Base-by-base conservation (phyloP, 1,140 invertebrate species). In the Tetragnatha versicolor region DNA sequence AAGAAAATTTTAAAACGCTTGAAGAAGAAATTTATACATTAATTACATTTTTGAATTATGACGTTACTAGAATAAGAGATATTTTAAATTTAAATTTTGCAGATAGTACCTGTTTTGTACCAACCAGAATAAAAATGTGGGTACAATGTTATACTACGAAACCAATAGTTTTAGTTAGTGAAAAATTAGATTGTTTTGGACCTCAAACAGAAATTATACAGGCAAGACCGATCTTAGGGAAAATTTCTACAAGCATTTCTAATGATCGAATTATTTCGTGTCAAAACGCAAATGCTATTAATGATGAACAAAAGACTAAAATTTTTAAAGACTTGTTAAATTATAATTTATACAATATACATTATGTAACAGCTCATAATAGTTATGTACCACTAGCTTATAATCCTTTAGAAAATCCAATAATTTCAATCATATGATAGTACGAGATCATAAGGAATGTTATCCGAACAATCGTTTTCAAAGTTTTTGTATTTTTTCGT, bases 321-420 rank as follows among this genome's bases (percentile, higher is more conserved):
- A 60, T 60, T n/a, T 27, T 31, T 14, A 10, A 2, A 35, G 20
- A 60, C 4, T 33, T 27, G 27, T 4, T 33, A n/a, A 20, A 31
- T 31, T 60, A 60, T 60, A 20, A 60, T 31, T n/a, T 31, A 7
- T 60, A 60, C 27, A 60, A 31, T 60, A 33, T 60, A n/a, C 55
- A 60, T 60, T 60, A 35, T 20, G 14, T 60, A 25, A 5, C 55
- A 4, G 55, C 31, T 31, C n/a, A 60, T 60, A 14, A 60, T 17
- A 60, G 27, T 3, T 60, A 60, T 60, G 35, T 60, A 33, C 55
- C 55, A 35, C 17, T 60, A 31, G 55, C 55, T 17, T 60, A 60
- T 31, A 60, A 60, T 35, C 55, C 55, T 5, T 60, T 60, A 35
- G 55, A 60, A 60, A 60, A 60, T 14, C 55, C 55, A 35, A 60